phyloP scores from a whole-genome alignment of 2,113 vertebrate species.

The Phrynosoma blainvillii region DNA sequence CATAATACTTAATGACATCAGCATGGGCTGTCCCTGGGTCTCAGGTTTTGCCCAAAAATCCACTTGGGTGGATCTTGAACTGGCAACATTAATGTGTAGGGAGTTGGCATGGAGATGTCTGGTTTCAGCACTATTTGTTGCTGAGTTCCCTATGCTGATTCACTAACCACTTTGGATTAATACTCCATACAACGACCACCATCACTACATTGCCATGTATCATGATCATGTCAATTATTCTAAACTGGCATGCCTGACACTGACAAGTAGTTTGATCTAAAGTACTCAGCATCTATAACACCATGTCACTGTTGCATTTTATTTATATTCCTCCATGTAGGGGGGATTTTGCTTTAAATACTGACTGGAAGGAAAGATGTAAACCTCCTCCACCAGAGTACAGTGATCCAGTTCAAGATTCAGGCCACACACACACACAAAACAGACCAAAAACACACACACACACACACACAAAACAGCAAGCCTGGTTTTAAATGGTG shows the following conservation, averaged over 20 bases:
- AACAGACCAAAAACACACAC: not conserved
- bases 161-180: not conserved
- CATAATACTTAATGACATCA: too few species aligned
- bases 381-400: not conserved
- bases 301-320: not conserved
- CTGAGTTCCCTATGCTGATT: not conserved
- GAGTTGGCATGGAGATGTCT: not conserved
- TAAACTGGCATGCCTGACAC: not conserved
- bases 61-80: too few species aligned
- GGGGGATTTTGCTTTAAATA: not conserved
- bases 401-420: not conserved
- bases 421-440: too few species aligned
- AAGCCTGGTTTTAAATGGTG: not conserved
- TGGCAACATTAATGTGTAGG: too few species aligned
- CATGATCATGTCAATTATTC: not conserved
- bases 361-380: not conserved
- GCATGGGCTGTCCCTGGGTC: too few species aligned
- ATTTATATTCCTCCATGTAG: not conserved
- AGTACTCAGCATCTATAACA: not conserved
- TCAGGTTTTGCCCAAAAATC: too few species aligned
- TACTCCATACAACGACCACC: too few species aligned
- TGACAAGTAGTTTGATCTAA: not conserved
- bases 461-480: not conserved
- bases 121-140: not conserved
- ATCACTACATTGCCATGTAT: not conserved